These are phyloP conservation scores for Eupelmus urozonus DNA, from an alignment of 2,888 invertebrate species.

Conservation along the genomic window DNA sequence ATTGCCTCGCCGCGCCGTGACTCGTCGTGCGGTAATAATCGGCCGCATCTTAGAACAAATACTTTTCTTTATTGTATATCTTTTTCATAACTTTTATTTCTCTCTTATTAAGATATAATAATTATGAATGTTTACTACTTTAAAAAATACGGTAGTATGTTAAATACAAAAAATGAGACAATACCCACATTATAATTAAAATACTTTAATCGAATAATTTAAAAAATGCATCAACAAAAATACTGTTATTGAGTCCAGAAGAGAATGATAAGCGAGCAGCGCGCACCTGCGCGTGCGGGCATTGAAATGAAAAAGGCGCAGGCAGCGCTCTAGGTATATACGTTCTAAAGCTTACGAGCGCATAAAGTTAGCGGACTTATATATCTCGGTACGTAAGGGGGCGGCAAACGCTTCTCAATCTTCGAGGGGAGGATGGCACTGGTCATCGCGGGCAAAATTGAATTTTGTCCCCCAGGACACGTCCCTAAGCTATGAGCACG, in stretches of 20 bases:
- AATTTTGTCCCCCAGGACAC: conserved; percentile 76
- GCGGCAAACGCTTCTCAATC: conserved; percentile 51
- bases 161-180: too few relatives aligned
- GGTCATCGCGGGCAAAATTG: conserved; percentile 77
- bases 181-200: too few relatives aligned
- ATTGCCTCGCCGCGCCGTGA: conserved; percentile 3
- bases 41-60: neutral
- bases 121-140: neutral
- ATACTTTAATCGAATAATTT: neutral
- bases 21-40: conserved; percentile 9
- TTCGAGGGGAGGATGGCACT: conserved; percentile 65
- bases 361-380: conserved; percentile 73
- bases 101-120: neutral
- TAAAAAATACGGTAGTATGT: neutral
- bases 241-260: neutral
- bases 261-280: neutral
- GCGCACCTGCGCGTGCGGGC: conserved; percentile 2
- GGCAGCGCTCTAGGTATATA: conserved; percentile 64
- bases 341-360: conserved; percentile 73
- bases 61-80: neutral
- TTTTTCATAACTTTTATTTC: neutral
- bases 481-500: conserved; percentile 45
- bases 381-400: conserved; percentile 59
- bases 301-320: conserved; percentile 56
- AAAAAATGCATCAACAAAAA: neutral